Conservation (phyloP, 2,797 vertebrate genomes). For the Eleutherodactylus coqui region DNA sequence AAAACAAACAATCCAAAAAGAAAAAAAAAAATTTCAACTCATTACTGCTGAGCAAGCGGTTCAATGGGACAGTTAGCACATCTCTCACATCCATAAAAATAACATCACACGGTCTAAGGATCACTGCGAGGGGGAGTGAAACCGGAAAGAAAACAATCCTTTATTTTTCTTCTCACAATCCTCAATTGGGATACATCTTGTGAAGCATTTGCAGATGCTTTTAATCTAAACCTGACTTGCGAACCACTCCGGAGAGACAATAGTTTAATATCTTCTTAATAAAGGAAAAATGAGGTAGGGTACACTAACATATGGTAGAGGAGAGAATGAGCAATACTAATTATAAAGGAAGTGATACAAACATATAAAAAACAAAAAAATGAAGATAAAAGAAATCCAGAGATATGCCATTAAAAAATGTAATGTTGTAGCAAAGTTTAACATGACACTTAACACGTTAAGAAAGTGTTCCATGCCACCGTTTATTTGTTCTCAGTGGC, state of each 20-base stretch:
- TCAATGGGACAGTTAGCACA: slow-evolving; percentile 61
- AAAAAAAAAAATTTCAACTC: slow-evolving; percentile 55
- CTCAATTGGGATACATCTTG: slow-evolving; percentile 46
- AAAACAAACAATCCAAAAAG: slow-evolving; percentile 65
- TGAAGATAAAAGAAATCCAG: background rate
- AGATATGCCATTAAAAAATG: background rate
- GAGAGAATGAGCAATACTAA: background rate
- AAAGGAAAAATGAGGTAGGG: background rate
- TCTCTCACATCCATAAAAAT: slow-evolving; percentile 62
- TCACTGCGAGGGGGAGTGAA: slow-evolving; percentile 43
- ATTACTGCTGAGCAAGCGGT: slow-evolving; percentile 64
- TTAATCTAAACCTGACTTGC: slow-evolving; percentile 60
- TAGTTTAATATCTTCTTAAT: slow-evolving; percentile 43
- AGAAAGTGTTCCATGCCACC: no score
- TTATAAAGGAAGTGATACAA: background rate
- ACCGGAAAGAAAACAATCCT: slow-evolving; percentile 60
- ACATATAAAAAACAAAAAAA: background rate
- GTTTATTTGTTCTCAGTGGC: no score
- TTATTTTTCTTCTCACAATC: slow-evolving; percentile 66
- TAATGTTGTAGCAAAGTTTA: no score
- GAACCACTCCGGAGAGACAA: slow-evolving; percentile 53
- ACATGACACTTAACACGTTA: no score
- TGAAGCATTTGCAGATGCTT: slow-evolving; percentile 63
- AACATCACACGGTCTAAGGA: slow-evolving; percentile 60
- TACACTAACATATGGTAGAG: background rate